Percentiles rank a stretch among this genome's conserved stretches.
Evolutionary conservation across 2,888 invertebrate genomes (phyloP).

Genomic region (Philhelius pedissequus): DNA sequence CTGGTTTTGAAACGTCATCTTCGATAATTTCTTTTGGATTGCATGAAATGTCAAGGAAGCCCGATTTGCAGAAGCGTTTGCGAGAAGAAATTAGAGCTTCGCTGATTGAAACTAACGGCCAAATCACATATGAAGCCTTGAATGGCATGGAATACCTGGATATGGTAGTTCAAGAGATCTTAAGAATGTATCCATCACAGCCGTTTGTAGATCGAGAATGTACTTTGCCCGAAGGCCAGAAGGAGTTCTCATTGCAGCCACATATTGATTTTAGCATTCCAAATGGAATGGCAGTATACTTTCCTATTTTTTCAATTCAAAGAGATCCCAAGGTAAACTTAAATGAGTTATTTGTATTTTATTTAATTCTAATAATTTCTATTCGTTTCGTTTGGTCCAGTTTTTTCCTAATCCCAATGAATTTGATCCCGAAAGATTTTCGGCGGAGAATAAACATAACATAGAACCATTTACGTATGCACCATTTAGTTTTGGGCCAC

Average conservation of each 20-base stretch:
- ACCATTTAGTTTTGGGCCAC: conserved; percentile 76
- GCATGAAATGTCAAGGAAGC: conserved; percentile 77
- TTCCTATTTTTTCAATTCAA: conserved; percentile 76
- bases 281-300: conserved; percentile 75
- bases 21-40: conserved; percentile 78
- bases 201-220: conserved; percentile 77
- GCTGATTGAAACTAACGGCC: conserved; percentile 72
- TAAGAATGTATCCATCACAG: conserved; percentile 77
- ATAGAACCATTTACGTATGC: conserved; percentile 74
- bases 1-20: conserved; percentile 77
- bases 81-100: conserved; percentile 78
- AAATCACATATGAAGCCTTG: conserved; percentile 78
- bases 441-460: conserved; percentile 54
- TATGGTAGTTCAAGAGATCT: conserved; percentile 76
- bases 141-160: conserved; percentile 78
- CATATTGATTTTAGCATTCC: conserved; percentile 73
- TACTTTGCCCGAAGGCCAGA: conserved; percentile 65
- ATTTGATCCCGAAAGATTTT: conserved; percentile 76
- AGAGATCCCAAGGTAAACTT: conserved; percentile 77
- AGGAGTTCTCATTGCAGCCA: conserved; percentile 73
- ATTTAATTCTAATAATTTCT: too few species aligned
- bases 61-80: conserved; percentile 77
- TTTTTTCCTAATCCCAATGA: conserved; percentile 74
- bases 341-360: too few species aligned
- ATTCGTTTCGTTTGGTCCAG: conserved; percentile 71